Conservation (phyloP, 1,140 invertebrate genomes). For the Brachionus paranguensis region DNA sequence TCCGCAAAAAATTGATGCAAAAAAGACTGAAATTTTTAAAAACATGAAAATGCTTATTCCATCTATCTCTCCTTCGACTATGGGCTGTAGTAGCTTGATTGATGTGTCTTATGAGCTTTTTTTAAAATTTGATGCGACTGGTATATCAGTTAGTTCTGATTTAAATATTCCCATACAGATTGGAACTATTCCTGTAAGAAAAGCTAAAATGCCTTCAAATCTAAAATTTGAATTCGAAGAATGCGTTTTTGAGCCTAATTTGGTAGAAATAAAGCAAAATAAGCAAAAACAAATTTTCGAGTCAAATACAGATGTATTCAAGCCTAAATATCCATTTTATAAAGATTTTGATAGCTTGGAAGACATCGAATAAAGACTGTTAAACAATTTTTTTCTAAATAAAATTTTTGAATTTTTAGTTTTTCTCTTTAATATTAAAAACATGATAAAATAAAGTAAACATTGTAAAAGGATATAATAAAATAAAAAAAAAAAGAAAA, state of each 20-base stretch:
- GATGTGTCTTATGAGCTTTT: constrained; percentile 13
- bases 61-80: neutral
- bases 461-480: too few species aligned
- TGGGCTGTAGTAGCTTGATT: neutral
- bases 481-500: too few species aligned
- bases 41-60: neutral
- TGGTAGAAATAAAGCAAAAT: neutral
- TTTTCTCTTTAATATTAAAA: neutral
- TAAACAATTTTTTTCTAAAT: too few species aligned
- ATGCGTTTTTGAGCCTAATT: neutral
- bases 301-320: constrained; percentile 6
- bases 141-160: neutral
- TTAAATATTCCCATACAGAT: constrained; percentile 1
- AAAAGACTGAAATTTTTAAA: neutral
- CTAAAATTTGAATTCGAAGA: neutral
- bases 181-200: neutral
- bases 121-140: constrained; percentile 27
- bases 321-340: constrained; percentile 34
- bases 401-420: neutral
- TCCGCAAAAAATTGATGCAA: neutral
- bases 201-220: neutral
- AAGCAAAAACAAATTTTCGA: constrained; percentile 13
- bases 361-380: neutral
- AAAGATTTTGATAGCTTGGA: neutral
- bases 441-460: neutral